These are phyloP conservation scores for Axinella damicornis DNA, from an alignment of 37 sponge, comb jelly and placozoan species.

Conservation along the genomic window DNA sequence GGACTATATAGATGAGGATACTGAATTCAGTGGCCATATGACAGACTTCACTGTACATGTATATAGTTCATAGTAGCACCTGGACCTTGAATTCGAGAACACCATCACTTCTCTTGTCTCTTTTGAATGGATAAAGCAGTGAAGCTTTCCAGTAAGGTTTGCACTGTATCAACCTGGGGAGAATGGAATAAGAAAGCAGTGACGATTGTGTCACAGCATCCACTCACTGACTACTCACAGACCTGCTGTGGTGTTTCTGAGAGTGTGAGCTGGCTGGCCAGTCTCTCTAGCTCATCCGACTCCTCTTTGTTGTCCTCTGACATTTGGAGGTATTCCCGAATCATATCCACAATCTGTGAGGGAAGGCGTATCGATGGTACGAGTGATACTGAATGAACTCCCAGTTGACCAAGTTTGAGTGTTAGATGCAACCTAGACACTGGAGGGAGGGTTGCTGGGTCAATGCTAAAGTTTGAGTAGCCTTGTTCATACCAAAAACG, in stretches of 20 bases:
- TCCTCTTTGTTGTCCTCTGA: conserved; percentile 39
- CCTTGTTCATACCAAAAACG: too few species aligned
- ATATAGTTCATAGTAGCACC: not conserved
- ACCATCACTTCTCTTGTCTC: not conserved
- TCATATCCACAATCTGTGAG: conserved; percentile 66
- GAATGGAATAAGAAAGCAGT: not conserved
- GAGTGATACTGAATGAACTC: not conserved
- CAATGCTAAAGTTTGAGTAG: too few species aligned
- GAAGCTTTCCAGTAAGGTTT: conserved; percentile 57
- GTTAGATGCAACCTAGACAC: too few species aligned
- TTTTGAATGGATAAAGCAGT: conserved; percentile 63
- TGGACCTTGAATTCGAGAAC: not conserved
- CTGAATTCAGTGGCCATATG: too few species aligned
- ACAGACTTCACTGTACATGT: not conserved
- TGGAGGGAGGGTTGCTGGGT: too few species aligned
- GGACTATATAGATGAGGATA: too few species aligned
- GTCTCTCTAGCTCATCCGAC: conserved; percentile 54
- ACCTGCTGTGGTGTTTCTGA: conserved; percentile 74
- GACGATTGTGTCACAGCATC: not conserved
- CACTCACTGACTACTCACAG: not conserved
- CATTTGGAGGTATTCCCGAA: conserved; percentile 54
- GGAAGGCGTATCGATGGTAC: not conserved
- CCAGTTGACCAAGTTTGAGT: too few species aligned
- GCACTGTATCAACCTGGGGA: conserved; percentile 70
- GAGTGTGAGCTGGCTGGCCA: conserved; percentile 61